Evolutionary conservation across 2,113 vertebrate species (phyloP).

Genomic region (Synchiropus splendidus): DNA sequence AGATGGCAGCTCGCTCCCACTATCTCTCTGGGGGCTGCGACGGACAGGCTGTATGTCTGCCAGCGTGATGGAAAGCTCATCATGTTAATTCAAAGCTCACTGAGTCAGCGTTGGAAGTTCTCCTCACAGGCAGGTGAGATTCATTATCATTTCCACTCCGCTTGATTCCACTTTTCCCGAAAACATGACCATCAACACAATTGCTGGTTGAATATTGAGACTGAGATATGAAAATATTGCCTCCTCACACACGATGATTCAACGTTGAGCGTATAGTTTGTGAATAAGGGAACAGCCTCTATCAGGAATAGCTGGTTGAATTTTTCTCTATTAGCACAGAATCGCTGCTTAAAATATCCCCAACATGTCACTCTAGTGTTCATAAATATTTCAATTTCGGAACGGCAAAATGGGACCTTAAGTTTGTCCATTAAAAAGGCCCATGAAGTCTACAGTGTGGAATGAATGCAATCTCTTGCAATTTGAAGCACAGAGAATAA

Average conservation of each 20-base stretch:
- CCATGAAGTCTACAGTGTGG: no score
- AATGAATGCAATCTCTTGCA: no score
- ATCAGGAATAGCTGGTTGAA: no score
- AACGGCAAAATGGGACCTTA: no score
- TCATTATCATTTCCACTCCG: constrained; percentile 31
- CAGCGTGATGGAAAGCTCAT: constrained; percentile 31
- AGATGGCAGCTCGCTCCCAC: constrained; percentile 13
- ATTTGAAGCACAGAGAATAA: constrained; percentile 37
- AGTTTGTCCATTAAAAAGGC: no score
- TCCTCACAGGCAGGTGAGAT: constrained; percentile 28
- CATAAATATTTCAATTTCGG: no score
- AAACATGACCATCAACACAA: constrained; percentile 6
- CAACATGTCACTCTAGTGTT: no score
- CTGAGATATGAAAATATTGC: constrained; percentile 8
- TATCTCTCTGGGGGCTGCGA: constrained; percentile 12
- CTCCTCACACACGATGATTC: no score
- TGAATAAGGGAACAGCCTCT: no score
- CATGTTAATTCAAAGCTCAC: constrained; percentile 30
- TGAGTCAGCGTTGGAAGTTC: constrained; percentile 24
- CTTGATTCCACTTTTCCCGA: constrained; percentile 27
- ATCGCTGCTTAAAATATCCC: no score
- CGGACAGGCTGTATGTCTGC: constrained; percentile 14
- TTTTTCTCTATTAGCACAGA: no score
- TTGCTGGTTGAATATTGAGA: constrained; percentile 37
- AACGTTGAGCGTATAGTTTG: no score